A percentile compares a stretch with the other conserved stretches of the same genome.
These are phyloP conservation scores for Dasyurus viverrinus DNA, from an alignment of 2,113 vertebrate species.

Conservation along the genomic window DNA sequence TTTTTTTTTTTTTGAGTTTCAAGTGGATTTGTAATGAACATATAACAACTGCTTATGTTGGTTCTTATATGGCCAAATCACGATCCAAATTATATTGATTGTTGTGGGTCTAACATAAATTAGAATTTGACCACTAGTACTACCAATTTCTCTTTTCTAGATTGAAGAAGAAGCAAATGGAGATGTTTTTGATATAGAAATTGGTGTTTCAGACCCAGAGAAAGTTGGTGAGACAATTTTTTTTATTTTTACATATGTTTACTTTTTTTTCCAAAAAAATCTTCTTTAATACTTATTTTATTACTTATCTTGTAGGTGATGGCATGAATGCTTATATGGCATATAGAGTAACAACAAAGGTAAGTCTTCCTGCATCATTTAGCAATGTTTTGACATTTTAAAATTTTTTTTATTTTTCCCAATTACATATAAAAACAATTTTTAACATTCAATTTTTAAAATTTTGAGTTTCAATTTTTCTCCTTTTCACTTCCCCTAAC, in stretches of 20 bases:
- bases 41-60: background rate
- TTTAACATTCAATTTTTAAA: background rate
- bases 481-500: background rate
- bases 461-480: background rate
- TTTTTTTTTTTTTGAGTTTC: slow-evolving; percentile 10
- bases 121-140: slow-evolving; percentile 43
- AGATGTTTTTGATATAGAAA: slow-evolving; percentile 94
- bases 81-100: slow-evolving; percentile 36
- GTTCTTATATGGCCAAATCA: background rate
- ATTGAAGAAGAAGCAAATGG: slow-evolving; percentile 93
- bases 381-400: background rate
- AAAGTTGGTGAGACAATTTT: slow-evolving; percentile 93
- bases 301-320: slow-evolving; percentile 88
- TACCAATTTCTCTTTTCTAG: slow-evolving; percentile 79
- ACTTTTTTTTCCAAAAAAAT: background rate
- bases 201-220: slow-evolving; percentile 97
- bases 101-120: slow-evolving; percentile 7
- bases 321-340: slow-evolving; percentile 99
- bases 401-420: background rate
- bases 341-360: slow-evolving; percentile 97
- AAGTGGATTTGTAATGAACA: background rate
- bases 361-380: slow-evolving; percentile 70
- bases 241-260: slow-evolving; percentile 43
- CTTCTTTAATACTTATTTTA: background rate
- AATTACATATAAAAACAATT: background rate